Evolutionary conservation across 2,113 vertebrate species (phyloP).

Genomic region (Platysternon megacephalum): DNA sequence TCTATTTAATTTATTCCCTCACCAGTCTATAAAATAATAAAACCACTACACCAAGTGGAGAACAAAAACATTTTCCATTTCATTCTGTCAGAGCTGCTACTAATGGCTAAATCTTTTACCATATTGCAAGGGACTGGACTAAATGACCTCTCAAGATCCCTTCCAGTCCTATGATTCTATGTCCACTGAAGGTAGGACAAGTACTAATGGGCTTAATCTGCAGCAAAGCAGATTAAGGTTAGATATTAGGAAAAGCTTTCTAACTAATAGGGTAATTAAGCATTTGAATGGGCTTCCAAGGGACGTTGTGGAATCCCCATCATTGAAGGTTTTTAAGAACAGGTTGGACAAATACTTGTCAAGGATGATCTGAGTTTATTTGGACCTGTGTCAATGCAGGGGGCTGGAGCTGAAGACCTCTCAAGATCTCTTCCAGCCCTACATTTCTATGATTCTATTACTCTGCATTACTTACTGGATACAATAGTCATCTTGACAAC

Average conservation of each 20-base stretch:
- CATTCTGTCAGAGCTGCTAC: neutral
- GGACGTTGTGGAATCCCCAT: neutral
- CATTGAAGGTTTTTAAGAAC: neutral
- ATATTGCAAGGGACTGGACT: neutral
- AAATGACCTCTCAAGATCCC: too few relatives aligned
- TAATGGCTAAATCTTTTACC: neutral
- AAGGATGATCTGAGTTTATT: neutral
- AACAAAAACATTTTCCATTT: neutral
- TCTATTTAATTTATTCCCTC: neutral
- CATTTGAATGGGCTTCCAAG: neutral
- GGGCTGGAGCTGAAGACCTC: too few relatives aligned
- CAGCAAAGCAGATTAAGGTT: neutral
- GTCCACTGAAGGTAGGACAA: neutral
- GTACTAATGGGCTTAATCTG: neutral
- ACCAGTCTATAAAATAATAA: slow-evolving; percentile 6
- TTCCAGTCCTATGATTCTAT: too few relatives aligned
- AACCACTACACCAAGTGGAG: neutral
- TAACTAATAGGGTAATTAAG: neutral
- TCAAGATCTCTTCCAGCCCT: neutral
- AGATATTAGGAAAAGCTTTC: neutral
- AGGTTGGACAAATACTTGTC: neutral
- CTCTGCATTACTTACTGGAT: neutral
- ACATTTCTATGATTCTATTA: neutral
- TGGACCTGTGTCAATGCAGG: neutral
- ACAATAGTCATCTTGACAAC: neutral